Percentiles rank a stretch among this genome's conserved stretches.
Conservation (phyloP, 2,797 vertebrate species). For the Threskiornis aethiopicus region DNA sequence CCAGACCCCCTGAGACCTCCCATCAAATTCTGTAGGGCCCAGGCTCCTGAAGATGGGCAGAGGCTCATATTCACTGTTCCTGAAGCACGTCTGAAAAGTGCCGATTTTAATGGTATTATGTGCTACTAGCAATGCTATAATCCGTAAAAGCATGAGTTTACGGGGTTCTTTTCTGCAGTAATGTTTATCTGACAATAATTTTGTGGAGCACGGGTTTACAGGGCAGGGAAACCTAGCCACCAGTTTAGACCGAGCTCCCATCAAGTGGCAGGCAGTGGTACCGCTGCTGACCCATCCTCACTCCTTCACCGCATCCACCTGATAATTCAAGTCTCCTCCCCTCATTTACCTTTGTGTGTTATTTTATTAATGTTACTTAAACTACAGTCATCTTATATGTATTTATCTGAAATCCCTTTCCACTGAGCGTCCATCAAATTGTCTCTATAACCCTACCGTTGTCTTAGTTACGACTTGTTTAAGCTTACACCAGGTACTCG, state of each 20-base stretch:
- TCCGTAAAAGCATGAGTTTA: background rate
- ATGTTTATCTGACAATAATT: background rate
- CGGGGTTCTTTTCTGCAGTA: background rate
- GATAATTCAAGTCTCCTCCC: background rate
- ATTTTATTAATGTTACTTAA: background rate
- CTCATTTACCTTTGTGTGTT: background rate
- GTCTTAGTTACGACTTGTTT: background rate
- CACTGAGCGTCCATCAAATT: background rate
- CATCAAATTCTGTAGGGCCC: background rate
- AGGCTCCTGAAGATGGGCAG: background rate
- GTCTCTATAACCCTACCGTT: background rate
- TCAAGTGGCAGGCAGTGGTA: background rate
- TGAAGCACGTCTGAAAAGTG: background rate
- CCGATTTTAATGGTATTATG: background rate
- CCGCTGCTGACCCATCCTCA: background rate
- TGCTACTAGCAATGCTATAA: background rate
- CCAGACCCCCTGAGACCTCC: background rate
- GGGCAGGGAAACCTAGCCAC: background rate
- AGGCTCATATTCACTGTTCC: background rate
- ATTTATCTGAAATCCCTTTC: background rate
- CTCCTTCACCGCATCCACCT: background rate
- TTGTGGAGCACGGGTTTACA: background rate
- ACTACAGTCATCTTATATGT: background rate
- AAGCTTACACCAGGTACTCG: background rate
- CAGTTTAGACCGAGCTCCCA: background rate